Base-by-base conservation (phyloP, 2,888 invertebrate genomes). In the Dicycla oo region DNA sequence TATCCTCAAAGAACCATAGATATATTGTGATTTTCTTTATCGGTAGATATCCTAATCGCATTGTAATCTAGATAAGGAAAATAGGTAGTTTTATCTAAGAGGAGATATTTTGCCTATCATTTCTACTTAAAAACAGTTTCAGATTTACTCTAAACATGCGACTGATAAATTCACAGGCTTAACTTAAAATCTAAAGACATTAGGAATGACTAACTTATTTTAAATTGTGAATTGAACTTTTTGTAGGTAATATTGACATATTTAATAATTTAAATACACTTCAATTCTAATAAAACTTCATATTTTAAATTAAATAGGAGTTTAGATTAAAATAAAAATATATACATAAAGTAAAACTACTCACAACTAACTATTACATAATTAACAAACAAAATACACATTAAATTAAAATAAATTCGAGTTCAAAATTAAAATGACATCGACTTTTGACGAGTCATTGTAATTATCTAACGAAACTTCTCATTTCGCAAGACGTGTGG, bases 51-150 rank as follows among this genome's bases (percentile, higher is more conserved):
- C 13, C 0, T 61, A 54, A 73, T 51, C 38, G 38, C 60, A 13
- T n/a, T 45, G 54, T 56, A 15, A 56, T 78, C 15, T 43, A 61
- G 73, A 73, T 78, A 56, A 56, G 0, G 6, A 15, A 34, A 26
- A 57, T 49, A 49, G 3, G 6, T 18, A 51, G n/a, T n/a, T 11
- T 60, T 53, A 78, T 78, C 60, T 30, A 3, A 54, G 30, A 11
- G 2, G 8, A 51, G 20, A n/a, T 34, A 49, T 43, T 60, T 78
- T 60, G 3, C 38, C 61, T 61, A 78, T 72, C 47, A 38, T 26
- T 26, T 78, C 23, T 30, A 54, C 15, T 56, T 61, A 49, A 49
- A 47, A 49, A 60, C 43, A 13, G 15, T 38, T 54, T 51, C 8
- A 15, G 6, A 58, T 47, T 51, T 43, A n/a, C 3, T 6, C 13